Conservation (phyloP, 92 coral and sea anemone genomes). For the Actinostola sp. region DNA sequence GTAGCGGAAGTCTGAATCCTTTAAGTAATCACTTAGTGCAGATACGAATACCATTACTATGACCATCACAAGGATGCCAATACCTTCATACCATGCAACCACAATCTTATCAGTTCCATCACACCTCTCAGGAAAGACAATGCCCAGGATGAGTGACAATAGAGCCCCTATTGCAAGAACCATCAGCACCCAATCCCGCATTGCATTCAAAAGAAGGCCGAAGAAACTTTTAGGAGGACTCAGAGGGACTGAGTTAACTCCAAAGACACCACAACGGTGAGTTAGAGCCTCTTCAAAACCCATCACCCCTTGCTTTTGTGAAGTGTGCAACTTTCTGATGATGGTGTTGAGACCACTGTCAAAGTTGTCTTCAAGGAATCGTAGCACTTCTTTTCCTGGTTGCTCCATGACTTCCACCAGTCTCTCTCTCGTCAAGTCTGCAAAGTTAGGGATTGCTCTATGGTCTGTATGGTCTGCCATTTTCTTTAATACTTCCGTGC, state of each 20-base stretch:
- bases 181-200: slow-evolving; percentile 70
- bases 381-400: slow-evolving; percentile 43
- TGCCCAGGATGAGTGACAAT: slow-evolving; percentile 67
- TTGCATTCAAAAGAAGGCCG: slow-evolving; percentile 58
- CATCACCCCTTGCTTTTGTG: slow-evolving; percentile 71
- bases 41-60: slow-evolving; percentile 74
- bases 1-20: slow-evolving; percentile 79
- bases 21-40: slow-evolving; percentile 86
- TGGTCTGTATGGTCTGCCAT: slow-evolving; percentile 69
- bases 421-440: slow-evolving; percentile 51
- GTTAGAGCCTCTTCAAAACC: slow-evolving; percentile 59
- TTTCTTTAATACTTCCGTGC: too few relatives aligned
- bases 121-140: slow-evolving; percentile 73
- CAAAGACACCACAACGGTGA: slow-evolving; percentile 60
- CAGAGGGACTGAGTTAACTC: slow-evolving; percentile 64
- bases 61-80: slow-evolving; percentile 85
- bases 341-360: slow-evolving; percentile 51
- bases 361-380: slow-evolving; percentile 45
- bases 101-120: slow-evolving; percentile 51
- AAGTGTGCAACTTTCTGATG: slow-evolving; percentile 67
- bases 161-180: slow-evolving; percentile 66
- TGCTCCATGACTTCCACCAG: slow-evolving; percentile 62
- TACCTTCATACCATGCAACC: slow-evolving; percentile 95
- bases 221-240: slow-evolving; percentile 50
- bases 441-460: slow-evolving; percentile 53